Evolutionary conservation across 2,888 invertebrate genomes (phyloP).

Genomic region (Tryphoninae sp.): DNA sequence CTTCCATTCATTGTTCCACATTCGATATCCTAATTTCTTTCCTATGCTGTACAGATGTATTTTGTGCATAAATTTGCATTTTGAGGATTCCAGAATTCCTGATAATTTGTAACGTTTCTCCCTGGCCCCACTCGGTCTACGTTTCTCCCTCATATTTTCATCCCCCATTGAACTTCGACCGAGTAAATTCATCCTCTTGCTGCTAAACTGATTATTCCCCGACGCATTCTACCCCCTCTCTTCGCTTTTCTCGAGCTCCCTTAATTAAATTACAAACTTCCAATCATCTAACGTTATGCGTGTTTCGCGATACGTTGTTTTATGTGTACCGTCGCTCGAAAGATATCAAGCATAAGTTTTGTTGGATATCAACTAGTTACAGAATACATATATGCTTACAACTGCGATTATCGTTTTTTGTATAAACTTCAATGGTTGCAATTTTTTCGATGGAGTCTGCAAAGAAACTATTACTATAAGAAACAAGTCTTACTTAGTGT

Average conservation of each 20-base stretch:
- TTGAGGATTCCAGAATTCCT: background rate
- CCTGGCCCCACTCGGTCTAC: background rate
- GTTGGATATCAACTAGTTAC: no score
- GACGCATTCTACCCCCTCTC: conserved; percentile 61
- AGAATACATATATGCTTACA: no score
- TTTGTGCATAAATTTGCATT: background rate
- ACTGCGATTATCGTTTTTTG: no score
- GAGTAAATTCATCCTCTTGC: conserved; percentile 68
- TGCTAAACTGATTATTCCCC: conserved; percentile 74
- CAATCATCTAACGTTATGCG: conserved; percentile 75
- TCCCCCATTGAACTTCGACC: conserved; percentile 5
- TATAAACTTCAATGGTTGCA: no score
- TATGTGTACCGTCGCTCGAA: background rate
- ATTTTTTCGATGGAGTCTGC: no score
- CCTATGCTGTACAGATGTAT: background rate
- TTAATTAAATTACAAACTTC: conserved; percentile 75
- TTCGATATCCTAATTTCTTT: background rate
- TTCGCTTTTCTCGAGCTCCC: conserved; percentile 56
- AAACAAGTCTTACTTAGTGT: no score
- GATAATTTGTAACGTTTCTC: conserved; percentile 30
- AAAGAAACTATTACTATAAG: no score
- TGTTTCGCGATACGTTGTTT: conserved; percentile 54
- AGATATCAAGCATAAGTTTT: background rate
- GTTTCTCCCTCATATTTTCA: conserved; percentile 13
- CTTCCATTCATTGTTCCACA: conserved; percentile 38